A percentile compares a stretch with the other conserved stretches of the same genome.
phyloP scores from a whole-genome alignment of 2,797 vertebrate genomes.

The Chelidonichthys spinosus region DNA sequence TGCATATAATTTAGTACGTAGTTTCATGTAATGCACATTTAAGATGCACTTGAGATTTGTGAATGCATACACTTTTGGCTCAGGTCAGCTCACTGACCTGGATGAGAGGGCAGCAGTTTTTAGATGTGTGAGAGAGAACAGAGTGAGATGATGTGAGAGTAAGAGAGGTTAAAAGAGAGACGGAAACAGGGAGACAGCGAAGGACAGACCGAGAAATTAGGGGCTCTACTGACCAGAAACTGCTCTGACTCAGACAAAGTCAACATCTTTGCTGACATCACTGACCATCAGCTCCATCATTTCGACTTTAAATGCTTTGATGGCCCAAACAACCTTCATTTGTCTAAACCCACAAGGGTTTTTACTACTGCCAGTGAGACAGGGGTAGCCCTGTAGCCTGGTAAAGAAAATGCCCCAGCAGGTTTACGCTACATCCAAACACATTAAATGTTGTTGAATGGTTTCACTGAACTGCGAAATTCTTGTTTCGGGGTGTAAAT shows the following conservation, averaged over 20 bases:
- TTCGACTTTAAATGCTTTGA: constrained; percentile 76
- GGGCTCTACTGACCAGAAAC: constrained; percentile 81
- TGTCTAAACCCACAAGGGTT: constrained; percentile 73
- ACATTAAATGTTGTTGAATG: constrained; percentile 24
- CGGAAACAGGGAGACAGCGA: constrained; percentile 63
- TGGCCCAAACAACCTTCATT: constrained; percentile 76
- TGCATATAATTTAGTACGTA: constrained; percentile 2
- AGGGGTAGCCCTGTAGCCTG: constrained; percentile 64
- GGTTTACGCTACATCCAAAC: constrained; percentile 39
- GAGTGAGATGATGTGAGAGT: constrained; percentile 66
- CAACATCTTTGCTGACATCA: constrained; percentile 84
- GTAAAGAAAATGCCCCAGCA: constrained; percentile 11
- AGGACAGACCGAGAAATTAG: constrained; percentile 76
- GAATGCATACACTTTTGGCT: constrained; percentile 21
- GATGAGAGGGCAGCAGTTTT: constrained; percentile 54
- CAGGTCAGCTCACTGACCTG: constrained; percentile 38
- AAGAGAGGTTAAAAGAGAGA: constrained; percentile 71
- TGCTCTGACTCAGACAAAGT: constrained; percentile 82
- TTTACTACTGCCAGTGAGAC: constrained; percentile 72
- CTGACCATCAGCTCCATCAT: constrained; percentile 81
- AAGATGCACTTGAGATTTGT: constrained; percentile 24
- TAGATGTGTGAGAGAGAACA: constrained; percentile 54
- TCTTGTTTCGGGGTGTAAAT: constrained; percentile 8
- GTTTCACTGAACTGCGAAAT: constrained; percentile 30
- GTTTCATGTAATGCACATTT: constrained; percentile 1